A percentile compares a stretch with the other conserved stretches of the same genome.
Conservation (phyloP, 2,797 vertebrate genomes). For the Micromesistius poutassou region DNA sequence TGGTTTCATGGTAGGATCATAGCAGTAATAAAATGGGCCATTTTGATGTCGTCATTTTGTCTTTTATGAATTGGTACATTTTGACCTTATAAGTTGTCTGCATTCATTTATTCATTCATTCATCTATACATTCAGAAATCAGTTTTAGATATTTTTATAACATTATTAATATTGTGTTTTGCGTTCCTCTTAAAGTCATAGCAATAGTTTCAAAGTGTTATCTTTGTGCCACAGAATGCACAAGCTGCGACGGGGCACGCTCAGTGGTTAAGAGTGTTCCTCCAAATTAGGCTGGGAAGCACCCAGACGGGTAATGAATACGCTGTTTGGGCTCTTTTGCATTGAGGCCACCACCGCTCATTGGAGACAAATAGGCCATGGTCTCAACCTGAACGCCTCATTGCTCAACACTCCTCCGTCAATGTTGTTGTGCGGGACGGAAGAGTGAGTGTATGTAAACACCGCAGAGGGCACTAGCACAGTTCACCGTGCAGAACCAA, state of each 20-base stretch:
- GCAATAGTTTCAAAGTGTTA: neutral
- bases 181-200: neutral
- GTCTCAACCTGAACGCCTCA: constrained; percentile 60
- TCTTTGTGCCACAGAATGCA: neutral
- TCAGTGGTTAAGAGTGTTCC: neutral
- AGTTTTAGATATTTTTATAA: neutral
- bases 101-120: neutral
- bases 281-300: constrained; percentile 12
- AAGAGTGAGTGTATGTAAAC: constrained; percentile 66
- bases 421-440: constrained; percentile 50
- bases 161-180: neutral
- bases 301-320: constrained; percentile 28
- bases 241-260: neutral
- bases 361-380: constrained; percentile 60
- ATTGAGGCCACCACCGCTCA: constrained; percentile 53
- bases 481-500: constrained; percentile 41
- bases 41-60: neutral
- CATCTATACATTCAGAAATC: neutral
- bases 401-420: constrained; percentile 60
- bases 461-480: constrained; percentile 40
- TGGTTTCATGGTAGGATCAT: constrained; percentile 1
- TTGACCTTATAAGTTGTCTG: neutral
- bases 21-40: neutral
- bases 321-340: constrained; percentile 47
- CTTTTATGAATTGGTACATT: neutral